These are phyloP conservation scores for Cottus gobio DNA, from an alignment of 2,113 vertebrate genomes.

Conservation along the genomic window DNA sequence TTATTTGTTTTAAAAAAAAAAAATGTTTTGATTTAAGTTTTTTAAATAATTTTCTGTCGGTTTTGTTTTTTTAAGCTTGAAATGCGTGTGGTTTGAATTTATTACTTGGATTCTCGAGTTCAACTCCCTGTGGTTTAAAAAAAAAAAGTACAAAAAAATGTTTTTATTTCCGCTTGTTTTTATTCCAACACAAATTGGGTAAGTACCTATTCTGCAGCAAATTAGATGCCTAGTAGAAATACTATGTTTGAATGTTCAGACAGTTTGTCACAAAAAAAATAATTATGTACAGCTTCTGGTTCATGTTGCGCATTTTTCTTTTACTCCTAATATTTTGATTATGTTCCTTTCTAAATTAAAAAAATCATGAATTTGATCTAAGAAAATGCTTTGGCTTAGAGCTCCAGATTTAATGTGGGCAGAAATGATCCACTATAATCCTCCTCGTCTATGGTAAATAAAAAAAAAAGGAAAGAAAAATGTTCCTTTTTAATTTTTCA, in stretches of 20 bases:
- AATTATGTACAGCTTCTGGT: constrained; percentile 72
- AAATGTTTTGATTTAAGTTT: constrained; percentile 68
- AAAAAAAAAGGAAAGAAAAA: too few species aligned
- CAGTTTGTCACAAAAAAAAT: constrained; percentile 61
- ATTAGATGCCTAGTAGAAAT: constrained; percentile 61
- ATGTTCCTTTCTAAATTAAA: constrained; percentile 68
- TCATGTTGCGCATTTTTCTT: constrained; percentile 68
- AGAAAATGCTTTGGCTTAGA: constrained; percentile 32
- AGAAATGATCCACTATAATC: constrained; percentile 60
- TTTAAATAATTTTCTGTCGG: constrained; percentile 60
- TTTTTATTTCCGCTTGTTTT: background rate
- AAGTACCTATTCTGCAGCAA: constrained; percentile 52
- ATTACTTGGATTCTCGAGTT: constrained; percentile 58
- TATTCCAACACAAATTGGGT: constrained; percentile 35
- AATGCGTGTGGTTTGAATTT: constrained; percentile 64
- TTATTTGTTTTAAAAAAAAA: constrained; percentile 70
- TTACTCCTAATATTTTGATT: constrained; percentile 63
- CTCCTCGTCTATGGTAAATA: constrained; percentile 45
- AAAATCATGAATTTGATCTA: constrained; percentile 19
- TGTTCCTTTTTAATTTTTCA: constrained; percentile 46
- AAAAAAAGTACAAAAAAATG: background rate
- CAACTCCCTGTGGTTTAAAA: constrained; percentile 34
- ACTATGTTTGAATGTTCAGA: constrained; percentile 59
- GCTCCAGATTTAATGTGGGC: constrained; percentile 62
- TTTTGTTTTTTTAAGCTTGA: constrained; percentile 57